Conservation (phyloP, 2,888 invertebrate genomes). For the Beris morrisii region DNA sequence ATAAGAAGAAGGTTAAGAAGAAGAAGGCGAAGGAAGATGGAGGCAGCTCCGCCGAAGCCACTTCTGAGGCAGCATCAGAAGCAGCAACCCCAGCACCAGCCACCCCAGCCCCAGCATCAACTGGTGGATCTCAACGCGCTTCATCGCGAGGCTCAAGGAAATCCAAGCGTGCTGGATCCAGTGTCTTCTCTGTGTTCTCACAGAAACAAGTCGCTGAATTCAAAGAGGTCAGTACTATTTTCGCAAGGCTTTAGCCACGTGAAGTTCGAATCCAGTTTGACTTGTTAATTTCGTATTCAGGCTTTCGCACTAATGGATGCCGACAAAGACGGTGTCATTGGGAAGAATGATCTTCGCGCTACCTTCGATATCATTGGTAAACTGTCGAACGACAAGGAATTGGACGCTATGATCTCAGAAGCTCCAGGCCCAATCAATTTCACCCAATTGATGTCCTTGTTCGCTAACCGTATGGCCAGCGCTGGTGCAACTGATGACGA, state of each 20-base stretch:
- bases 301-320: constrained; percentile 95
- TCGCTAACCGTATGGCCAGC: constrained; percentile 90
- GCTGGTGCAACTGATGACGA: constrained; percentile 88
- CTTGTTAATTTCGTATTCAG: constrained; percentile 54
- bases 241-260: not conserved
- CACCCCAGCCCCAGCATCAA: constrained; percentile 67
- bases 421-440: constrained; percentile 92
- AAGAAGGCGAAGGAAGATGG: constrained; percentile 79
- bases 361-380: constrained; percentile 92
- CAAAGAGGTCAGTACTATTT: constrained; percentile 72
- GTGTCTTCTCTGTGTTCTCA: constrained; percentile 96
- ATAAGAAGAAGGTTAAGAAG: constrained; percentile 90
- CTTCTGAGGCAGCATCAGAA: constrained; percentile 64
- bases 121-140: constrained; percentile 79
- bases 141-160: constrained; percentile 64
- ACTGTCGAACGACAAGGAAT: constrained; percentile 85
- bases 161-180: constrained; percentile 89
- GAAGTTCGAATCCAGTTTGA: not conserved
- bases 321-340: constrained; percentile 90
- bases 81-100: constrained; percentile 64
- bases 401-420: constrained; percentile 86
- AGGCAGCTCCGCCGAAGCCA: constrained; percentile 63
- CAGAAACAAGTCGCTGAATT: constrained; percentile 95
- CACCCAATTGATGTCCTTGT: constrained; percentile 89
- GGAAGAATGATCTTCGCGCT: constrained; percentile 87